Evolutionary conservation across 2,797 vertebrate genomes (phyloP).

Genomic region (Sebastes variabilis): DNA sequence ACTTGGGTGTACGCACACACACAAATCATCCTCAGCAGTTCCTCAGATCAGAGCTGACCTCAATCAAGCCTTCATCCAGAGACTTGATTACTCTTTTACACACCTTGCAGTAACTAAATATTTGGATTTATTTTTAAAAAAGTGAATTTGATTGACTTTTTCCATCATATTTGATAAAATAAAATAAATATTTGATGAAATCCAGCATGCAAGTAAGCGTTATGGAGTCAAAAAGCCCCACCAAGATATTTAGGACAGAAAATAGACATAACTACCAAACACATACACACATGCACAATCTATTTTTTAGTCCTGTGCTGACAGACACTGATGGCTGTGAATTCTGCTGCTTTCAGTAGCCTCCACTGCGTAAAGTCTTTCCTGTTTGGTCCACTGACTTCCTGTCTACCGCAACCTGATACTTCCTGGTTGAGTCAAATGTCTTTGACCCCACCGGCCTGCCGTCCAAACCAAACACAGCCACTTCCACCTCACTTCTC

Average conservation of each 20-base stretch:
- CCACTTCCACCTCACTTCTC: slow-evolving; percentile 47
- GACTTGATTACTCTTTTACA: slow-evolving; percentile 11
- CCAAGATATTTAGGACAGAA: background rate
- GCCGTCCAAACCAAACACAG: slow-evolving; percentile 61
- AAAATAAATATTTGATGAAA: background rate
- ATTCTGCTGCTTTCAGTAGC: slow-evolving; percentile 58
- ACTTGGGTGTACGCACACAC: background rate
- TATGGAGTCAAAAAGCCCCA: background rate
- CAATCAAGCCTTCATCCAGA: slow-evolving; percentile 21
- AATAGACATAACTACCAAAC: background rate
- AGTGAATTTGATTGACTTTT: background rate
- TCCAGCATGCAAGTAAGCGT: background rate
- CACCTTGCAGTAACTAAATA: background rate
- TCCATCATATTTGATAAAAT: background rate
- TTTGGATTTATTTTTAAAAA: background rate
- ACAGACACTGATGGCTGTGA: slow-evolving; percentile 32
- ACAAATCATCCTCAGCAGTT: slow-evolving; percentile 30
- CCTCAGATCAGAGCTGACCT: slow-evolving; percentile 37
- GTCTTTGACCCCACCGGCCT: slow-evolving; percentile 67
- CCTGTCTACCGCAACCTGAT: slow-evolving; percentile 71
- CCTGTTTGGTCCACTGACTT: slow-evolving; percentile 74
- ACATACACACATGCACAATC: background rate
- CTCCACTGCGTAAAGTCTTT: slow-evolving; percentile 59
- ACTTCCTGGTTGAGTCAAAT: slow-evolving; percentile 75
- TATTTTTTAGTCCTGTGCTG: slow-evolving; percentile 36